Evolutionary conservation across 2,888 invertebrate species (phyloP).

Genomic region (Cryptocheilus praepositus): DNA sequence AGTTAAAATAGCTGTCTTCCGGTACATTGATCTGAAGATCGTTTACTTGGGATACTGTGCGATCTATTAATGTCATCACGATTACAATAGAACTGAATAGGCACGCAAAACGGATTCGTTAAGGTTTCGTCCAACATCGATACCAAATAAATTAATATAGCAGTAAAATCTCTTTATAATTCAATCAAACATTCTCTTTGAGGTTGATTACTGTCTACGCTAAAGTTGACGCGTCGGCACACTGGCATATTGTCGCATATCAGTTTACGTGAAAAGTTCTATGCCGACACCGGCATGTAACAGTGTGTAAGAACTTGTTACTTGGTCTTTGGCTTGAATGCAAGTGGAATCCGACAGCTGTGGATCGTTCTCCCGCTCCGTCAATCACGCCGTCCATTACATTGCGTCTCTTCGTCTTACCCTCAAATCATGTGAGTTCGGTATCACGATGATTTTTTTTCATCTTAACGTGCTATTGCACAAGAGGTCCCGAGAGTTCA

Average conservation of each 20-base stretch:
- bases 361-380: too few relatives aligned
- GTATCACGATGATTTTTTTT: slow-evolving; percentile 35
- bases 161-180: too few relatives aligned
- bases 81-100: background rate
- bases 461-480: slow-evolving; percentile 18
- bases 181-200: too few relatives aligned
- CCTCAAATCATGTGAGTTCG: slow-evolving; percentile 42
- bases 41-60: too few relatives aligned
- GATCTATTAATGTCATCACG: too few relatives aligned
- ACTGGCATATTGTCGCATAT: too few relatives aligned
- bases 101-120: background rate
- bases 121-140: background rate
- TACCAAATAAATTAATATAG: too few relatives aligned
- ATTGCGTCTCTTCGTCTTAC: background rate
- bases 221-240: too few relatives aligned
- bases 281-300: background rate
- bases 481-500: slow-evolving; percentile 47
- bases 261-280: too few relatives aligned
- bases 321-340: background rate
- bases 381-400: background rate
- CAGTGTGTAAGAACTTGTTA: background rate
- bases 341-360: background rate
- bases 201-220: too few relatives aligned
- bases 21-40: too few relatives aligned
- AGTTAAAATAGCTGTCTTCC: too few relatives aligned